These are phyloP conservation scores for Caenorhabditis zanzibari DNA, from an alignment of 2,888 invertebrate species.

Conservation along the genomic window DNA sequence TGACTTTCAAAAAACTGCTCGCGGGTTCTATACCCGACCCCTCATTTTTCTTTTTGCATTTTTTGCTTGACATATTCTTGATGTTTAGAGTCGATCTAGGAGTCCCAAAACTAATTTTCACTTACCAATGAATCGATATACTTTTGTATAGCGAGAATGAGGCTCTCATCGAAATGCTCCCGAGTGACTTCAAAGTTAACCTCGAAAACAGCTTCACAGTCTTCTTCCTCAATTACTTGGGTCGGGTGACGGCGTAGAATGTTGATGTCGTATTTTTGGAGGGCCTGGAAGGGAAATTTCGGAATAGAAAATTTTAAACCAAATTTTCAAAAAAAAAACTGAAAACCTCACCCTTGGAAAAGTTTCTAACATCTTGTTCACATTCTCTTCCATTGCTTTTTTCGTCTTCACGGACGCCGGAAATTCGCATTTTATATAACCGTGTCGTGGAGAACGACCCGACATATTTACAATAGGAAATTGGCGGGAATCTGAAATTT, in stretches of 20 bases:
- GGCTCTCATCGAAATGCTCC: neutral
- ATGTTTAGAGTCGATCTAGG: too few relatives aligned
- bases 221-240: constrained; percentile 51
- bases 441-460: constrained; percentile 31
- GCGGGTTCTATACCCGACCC: neutral
- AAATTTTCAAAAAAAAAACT: neutral
- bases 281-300: constrained; percentile 12
- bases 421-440: constrained; percentile 58
- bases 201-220: constrained; percentile 58
- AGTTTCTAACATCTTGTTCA: neutral
- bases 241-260: constrained; percentile 4
- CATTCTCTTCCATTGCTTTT: neutral
- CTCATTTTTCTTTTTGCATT: neutral
- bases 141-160: constrained; percentile 34
- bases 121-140: constrained; percentile 7
- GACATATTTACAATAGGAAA: constrained; percentile 8
- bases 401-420: constrained; percentile 6
- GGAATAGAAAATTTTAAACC: constrained; percentile 6
- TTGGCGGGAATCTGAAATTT: neutral
- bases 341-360: neutral
- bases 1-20: neutral
- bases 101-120: too few relatives aligned
- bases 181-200: constrained; percentile 48
- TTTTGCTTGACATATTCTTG: too few relatives aligned
- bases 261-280: constrained; percentile 3